Percentiles rank a stretch among this genome's conserved stretches.
Conservation (phyloP, 2,888 invertebrate species). For the Chymomyza amoena region DNA sequence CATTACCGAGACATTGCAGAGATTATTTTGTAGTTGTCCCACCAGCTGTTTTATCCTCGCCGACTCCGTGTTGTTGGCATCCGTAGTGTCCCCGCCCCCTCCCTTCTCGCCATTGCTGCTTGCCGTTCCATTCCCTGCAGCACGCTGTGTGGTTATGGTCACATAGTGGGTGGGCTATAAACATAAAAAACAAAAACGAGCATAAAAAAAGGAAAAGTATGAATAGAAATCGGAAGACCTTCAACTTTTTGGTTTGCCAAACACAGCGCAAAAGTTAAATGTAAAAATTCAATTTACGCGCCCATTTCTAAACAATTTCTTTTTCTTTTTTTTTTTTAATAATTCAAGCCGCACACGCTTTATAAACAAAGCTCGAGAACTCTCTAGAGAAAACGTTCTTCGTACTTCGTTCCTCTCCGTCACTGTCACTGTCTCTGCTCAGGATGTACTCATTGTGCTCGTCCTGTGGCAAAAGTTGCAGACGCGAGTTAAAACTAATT, state of each 20-base stretch:
- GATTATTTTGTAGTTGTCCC: constrained; percentile 88
- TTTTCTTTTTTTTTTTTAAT: too few relatives aligned
- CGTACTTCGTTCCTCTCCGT: too few relatives aligned
- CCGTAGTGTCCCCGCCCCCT: constrained; percentile 69
- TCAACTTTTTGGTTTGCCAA: background rate
- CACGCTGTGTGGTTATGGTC: constrained; percentile 80
- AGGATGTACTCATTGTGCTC: background rate
- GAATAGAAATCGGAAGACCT: too few relatives aligned
- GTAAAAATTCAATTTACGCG: background rate
- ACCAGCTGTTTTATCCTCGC: constrained; percentile 85
- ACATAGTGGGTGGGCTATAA: constrained; percentile 78
- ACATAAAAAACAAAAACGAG: background rate
- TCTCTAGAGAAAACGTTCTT: background rate
- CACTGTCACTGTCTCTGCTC: background rate
- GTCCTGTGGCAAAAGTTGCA: background rate
- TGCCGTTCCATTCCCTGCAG: constrained; percentile 71
- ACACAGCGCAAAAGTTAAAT: background rate
- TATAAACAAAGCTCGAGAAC: background rate
- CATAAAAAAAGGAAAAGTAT: background rate
- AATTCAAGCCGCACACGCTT: background rate
- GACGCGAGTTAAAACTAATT: constrained; percentile 1
- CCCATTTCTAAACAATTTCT: constrained; percentile 6
- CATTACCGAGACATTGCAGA: constrained; percentile 90
- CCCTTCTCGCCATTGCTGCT: background rate
- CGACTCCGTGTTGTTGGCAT: constrained; percentile 74